These are phyloP conservation scores for Brachypodius melanocephalos DNA, from an alignment of 2,113 vertebrate genomes.

Conservation along the genomic window DNA sequence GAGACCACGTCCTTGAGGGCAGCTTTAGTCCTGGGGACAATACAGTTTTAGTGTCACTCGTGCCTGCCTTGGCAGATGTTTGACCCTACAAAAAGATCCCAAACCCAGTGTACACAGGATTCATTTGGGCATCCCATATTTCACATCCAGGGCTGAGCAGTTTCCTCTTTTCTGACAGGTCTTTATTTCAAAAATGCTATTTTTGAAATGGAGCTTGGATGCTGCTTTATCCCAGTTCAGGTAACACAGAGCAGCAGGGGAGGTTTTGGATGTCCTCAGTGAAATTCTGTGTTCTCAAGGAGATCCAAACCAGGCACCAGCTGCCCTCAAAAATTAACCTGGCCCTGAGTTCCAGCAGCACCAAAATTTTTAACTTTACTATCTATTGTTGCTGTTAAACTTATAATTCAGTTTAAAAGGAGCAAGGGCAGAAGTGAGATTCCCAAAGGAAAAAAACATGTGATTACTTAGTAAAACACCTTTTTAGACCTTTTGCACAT, in stretches of 20 bases:
- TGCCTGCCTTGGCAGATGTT: background rate
- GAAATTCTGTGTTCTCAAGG: background rate
- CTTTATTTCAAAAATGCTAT: background rate
- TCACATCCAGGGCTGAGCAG: background rate
- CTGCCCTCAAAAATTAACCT: background rate
- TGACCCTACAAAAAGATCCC: background rate
- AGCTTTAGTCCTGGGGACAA: slow-evolving; percentile 84
- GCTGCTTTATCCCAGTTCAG: background rate
- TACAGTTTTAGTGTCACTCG: background rate
- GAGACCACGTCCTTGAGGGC: slow-evolving; percentile 85
- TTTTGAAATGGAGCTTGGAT: background rate
- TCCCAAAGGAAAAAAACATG: background rate
- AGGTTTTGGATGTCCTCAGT: background rate
- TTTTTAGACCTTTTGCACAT: background rate
- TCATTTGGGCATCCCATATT: background rate
- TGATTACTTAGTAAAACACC: background rate
- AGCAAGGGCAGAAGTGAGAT: background rate
- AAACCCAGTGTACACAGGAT: accelerated
- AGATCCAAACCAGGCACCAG: background rate
- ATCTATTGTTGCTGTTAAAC: background rate
- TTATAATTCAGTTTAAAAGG: background rate
- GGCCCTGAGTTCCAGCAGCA: background rate
- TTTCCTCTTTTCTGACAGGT: background rate
- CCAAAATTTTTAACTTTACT: background rate
- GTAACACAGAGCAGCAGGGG: background rate